These are phyloP conservation scores for Drosophila multiciliata DNA, from an alignment of 2,888 invertebrate genomes.

Conservation along the genomic window DNA sequence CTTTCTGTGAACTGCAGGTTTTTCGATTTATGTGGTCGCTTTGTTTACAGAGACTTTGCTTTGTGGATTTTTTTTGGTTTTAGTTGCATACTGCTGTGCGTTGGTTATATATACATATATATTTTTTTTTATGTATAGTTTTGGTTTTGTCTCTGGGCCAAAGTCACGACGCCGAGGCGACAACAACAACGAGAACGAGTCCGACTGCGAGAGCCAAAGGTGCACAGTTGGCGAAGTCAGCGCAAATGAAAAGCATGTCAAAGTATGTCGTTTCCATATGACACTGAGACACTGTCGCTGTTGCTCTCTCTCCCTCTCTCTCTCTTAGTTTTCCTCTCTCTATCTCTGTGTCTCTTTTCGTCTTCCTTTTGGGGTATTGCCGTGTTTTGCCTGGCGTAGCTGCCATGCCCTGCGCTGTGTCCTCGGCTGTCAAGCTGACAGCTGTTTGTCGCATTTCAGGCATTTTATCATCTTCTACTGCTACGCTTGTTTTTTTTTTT, in stretches of 20 bases:
- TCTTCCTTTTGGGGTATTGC: slow-evolving; percentile 1
- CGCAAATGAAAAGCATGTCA: slow-evolving; percentile 69
- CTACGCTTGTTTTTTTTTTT: slow-evolving; percentile 25
- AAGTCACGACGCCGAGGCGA: slow-evolving; percentile 43
- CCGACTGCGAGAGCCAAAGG: slow-evolving; percentile 20
- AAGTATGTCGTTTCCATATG: slow-evolving; percentile 67
- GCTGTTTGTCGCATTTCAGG: slow-evolving; percentile 75
- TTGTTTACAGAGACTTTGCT: slow-evolving; percentile 53
- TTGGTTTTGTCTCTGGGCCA: slow-evolving; percentile 55
- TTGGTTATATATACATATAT: background rate
- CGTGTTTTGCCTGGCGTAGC: slow-evolving; percentile 35
- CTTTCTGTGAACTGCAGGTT: slow-evolving; percentile 12
- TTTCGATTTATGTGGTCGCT: slow-evolving; percentile 49
- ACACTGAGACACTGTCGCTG: slow-evolving; percentile 41
- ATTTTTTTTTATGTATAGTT: slow-evolving; percentile 7
- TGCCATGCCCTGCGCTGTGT: slow-evolving; percentile 21
- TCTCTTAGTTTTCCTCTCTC: slow-evolving; percentile 12
- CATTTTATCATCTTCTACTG: slow-evolving; percentile 64
- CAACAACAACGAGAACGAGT: slow-evolving; percentile 16
- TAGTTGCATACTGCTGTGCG: slow-evolving; percentile 49
- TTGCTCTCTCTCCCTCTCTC: slow-evolving; percentile 5
- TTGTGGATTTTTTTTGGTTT: slow-evolving; percentile 49
- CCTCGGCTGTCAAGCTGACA: slow-evolving; percentile 69
- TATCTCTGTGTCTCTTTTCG: slow-evolving; percentile 10
- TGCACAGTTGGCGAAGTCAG: slow-evolving; percentile 61